Evolutionary conservation across 2,888 invertebrate genomes (phyloP), one percentile per base, ranked within the genome.

Genomic region (Cheilosia vernalis): DNA sequence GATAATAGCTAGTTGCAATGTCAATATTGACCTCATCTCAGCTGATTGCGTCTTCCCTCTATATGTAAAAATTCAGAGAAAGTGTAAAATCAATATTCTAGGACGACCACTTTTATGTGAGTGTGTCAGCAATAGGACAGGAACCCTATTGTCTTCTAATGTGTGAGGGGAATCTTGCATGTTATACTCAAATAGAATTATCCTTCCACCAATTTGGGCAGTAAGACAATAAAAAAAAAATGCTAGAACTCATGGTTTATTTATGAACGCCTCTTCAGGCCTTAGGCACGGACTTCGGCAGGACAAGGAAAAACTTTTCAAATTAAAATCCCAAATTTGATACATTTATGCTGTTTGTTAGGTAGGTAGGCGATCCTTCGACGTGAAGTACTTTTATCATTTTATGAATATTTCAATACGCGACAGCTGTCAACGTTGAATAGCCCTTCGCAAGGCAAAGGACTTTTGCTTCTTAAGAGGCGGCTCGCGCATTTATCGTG

Each of bases 1-100:
- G 80, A 80, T 84, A 80, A 80, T 61, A 24, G 13, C 51, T 24
- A 76, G 63, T 70, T 17, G 49, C 60, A 60, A 51, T 66, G 74
- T 74, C 74, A 84, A 84, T 74, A 84, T 80, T 84, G 84, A 84
- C 84, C 84, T 76, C 70, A 84, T 84, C 84, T 64, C 69, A 80
- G 80, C 80, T 84, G 80, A 84, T 84, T 84, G 80, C 73, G 66
- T 61, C 49, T 61, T 6, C 58, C 51, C 27, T 40, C 19, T 21
- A 21, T 21, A 21, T 21, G 21, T 21, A 21, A 21, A 21, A 21
- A 7, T 2, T 19, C 17, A 27, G 27, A 33, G 13, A 40, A 56
- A 24, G 74, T 64, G 74, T 64, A 74, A 80, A 84, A 84, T 84
- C 84, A 76, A 84, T 84, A 80, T 70, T 84, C 80, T 77, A 64